Base-by-base conservation (phyloP, 1,140 invertebrate species). In the Neodiprion virginianus region DNA sequence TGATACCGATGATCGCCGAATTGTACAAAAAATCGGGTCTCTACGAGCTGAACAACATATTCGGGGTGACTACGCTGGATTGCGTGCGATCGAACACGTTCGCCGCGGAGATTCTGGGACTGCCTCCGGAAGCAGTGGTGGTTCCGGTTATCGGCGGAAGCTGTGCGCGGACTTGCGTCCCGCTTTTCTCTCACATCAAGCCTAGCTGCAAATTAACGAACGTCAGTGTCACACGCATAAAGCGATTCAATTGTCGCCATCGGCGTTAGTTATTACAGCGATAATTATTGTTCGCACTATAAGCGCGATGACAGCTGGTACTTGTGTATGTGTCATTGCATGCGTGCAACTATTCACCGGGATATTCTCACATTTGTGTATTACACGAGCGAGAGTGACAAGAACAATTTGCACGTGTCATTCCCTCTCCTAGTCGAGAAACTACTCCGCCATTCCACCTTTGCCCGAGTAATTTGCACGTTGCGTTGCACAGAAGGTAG, bases 131-230 rank as follows among this genome's bases (percentile, higher is more conserved):
- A 80, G 90, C 92, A 74, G 93, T 95, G 0, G 88, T 91, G 66
- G 92, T 96, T 8, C 95, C 96, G 0, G 93, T 97, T 0, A 91
- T 97, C 75, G 96, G 96, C n/a, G 96, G 96, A 53, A 92, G 95
- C 81, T 92, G 93, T 50, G 91, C 93, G 5, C 88, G 91, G 47
- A 96, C 95, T 0, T 95, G 96, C 83, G 91, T 97, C 28, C 96
- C 96, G 0, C 85, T 97, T 11, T 91, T 96, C 23, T 96, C 95
- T 1, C 92, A 94, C 78, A 90, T 92, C 2, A 87, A 87, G 40
- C 95, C 94, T 7, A 80, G 80, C 71, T 77, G 77, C n/a, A 79
- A 86, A 69, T 83, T 90, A 69, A 83, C 85, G 0, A 79, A 81
- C 49, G 89, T 89, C 77, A 78, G 81, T 78, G 67, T 65, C 53